Evolutionary conservation across 2,797 vertebrate species (phyloP).

Genomic region (Myotis vivesi): DNA sequence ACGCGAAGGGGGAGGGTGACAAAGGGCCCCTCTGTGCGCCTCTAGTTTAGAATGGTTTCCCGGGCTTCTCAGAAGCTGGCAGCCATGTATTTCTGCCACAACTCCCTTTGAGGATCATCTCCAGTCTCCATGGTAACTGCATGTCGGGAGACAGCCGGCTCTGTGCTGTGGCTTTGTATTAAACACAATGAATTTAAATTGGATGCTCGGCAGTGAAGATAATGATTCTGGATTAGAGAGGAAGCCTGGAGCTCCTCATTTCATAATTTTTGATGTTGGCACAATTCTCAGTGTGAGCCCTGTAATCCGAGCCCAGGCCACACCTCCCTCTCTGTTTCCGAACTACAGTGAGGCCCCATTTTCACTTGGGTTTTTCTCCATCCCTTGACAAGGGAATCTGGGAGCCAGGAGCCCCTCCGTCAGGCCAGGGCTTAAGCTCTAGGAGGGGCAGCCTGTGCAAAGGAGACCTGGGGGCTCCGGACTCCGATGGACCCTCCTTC

Average conservation of each 20-base stretch:
- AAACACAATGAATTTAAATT: conserved; percentile 76
- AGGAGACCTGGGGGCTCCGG: not conserved
- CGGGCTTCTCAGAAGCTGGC: conserved; percentile 28
- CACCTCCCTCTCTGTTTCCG: conserved; percentile 27
- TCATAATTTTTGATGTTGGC: conserved; percentile 69
- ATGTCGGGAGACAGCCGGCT: conserved; percentile 83
- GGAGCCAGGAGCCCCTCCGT: not conserved
- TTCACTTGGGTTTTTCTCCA: conserved; percentile 10
- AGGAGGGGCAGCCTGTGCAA: not conserved
- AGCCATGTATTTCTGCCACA: conserved; percentile 23
- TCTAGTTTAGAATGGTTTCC: conserved; percentile 39
- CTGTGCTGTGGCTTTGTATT: conserved; percentile 80
- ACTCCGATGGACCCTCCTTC: not conserved
- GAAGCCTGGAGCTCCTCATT: conserved; percentile 56
- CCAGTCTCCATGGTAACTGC: conserved; percentile 89
- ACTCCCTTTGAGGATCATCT: conserved; percentile 76
- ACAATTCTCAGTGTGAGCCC: conserved; percentile 47
- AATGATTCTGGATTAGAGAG: conserved; percentile 69
- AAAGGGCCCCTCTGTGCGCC: not conserved
- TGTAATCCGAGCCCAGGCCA: conserved; percentile 40
- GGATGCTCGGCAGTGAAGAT: conserved; percentile 56
- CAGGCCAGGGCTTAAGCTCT: not conserved
- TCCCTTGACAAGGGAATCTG: not conserved
- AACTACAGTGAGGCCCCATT: not conserved
- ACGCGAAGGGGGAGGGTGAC: not conserved